Conservation (phyloP, 2,797 vertebrate species). For the Brotula barbata region DNA sequence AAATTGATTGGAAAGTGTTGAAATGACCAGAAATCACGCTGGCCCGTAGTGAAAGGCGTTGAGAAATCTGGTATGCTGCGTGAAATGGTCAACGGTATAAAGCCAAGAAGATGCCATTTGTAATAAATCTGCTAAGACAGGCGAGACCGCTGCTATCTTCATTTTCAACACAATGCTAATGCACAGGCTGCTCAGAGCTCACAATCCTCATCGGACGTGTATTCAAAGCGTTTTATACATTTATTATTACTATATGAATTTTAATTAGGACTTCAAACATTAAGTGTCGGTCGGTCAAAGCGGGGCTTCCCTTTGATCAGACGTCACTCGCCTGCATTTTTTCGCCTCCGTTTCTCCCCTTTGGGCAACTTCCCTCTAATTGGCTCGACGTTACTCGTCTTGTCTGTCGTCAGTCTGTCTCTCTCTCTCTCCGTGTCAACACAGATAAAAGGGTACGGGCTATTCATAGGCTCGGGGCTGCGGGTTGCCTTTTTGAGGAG, state of each 20-base stretch:
- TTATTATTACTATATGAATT: constrained; percentile 74
- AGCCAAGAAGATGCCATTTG: constrained; percentile 56
- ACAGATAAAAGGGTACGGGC: constrained; percentile 68
- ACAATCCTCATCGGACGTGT: constrained; percentile 73
- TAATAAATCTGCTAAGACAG: constrained; percentile 60
- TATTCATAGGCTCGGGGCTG: constrained; percentile 21
- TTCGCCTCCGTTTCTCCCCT: constrained; percentile 56
- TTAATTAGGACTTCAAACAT: constrained; percentile 81
- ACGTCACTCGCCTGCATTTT: constrained; percentile 61
- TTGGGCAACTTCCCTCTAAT: constrained; percentile 73
- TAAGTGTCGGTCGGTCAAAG: constrained; percentile 56
- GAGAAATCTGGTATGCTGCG: constrained; percentile 30
- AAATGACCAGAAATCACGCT: background rate
- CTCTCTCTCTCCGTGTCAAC: constrained; percentile 60
- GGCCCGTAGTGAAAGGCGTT: constrained; percentile 5
- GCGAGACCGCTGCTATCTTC: constrained; percentile 57
- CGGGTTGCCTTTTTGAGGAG: constrained; percentile 37
- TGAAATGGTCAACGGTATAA: constrained; percentile 53
- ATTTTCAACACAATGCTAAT: constrained; percentile 57
- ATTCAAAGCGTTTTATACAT: constrained; percentile 68
- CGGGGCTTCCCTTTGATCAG: constrained; percentile 78
- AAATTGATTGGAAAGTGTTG: constrained; percentile 16
- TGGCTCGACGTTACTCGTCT: constrained; percentile 64
- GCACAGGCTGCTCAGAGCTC: constrained; percentile 54
- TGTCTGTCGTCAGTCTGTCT: constrained; percentile 64